A percentile compares a stretch with the other conserved stretches of the same genome.
phyloP scores from a whole-genome alignment of 2,113 vertebrate species.

The Myrmecobius fasciatus region DNA sequence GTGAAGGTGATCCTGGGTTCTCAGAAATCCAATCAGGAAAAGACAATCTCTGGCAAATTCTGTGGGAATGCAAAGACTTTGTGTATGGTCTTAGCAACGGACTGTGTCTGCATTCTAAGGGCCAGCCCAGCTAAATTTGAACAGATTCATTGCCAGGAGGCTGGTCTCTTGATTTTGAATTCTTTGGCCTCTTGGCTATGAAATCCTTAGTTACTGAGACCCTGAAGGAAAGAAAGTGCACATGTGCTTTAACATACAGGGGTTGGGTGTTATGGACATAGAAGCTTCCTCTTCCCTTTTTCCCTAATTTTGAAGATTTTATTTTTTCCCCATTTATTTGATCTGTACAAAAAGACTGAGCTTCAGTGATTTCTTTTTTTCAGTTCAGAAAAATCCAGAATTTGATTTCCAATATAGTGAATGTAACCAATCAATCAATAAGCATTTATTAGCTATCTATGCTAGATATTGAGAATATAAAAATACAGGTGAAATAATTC shows the following conservation, averaged over 20 bases:
- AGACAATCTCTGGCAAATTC: background rate
- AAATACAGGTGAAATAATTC: background rate
- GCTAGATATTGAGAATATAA: background rate
- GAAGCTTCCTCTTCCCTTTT: background rate
- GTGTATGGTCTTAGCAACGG: background rate
- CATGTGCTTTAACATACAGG: background rate
- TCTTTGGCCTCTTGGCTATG: background rate
- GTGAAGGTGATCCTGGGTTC: background rate
- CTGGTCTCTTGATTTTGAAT: background rate
- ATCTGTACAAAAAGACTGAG: background rate
- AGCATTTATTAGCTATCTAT: background rate
- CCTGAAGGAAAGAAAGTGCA: background rate
- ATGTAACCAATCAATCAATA: background rate
- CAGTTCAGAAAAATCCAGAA: background rate
- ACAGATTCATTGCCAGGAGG: background rate
- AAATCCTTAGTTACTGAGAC: background rate
- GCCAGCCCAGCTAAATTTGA: background rate
- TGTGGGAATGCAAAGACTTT: background rate
- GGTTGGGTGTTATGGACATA: background rate
- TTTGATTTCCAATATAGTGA: background rate
- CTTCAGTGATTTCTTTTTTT: background rate
- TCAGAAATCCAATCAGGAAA: background rate
- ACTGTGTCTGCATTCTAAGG: background rate
- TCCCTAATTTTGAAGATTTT: background rate
- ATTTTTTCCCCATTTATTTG: background rate